Base-by-base conservation (phyloP, 2,113 vertebrate species). In the Hiodon tergisus region DNA sequence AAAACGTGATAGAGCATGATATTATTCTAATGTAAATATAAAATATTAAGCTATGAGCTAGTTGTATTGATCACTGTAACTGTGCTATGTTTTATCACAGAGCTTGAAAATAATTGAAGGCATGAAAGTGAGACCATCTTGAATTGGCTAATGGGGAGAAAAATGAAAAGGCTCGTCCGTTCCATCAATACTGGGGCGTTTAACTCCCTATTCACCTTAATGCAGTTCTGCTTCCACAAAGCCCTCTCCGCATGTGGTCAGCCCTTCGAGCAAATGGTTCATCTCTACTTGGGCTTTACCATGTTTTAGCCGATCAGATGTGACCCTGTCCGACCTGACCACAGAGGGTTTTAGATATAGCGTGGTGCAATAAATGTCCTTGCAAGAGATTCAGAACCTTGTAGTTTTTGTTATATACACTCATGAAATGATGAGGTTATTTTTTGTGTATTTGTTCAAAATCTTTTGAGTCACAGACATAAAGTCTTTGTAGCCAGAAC, bases 141-240 rank as follows among this genome's bases (percentile, higher is more conserved):
- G 72, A 53, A 65, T 76, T 67, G 58, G 61, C 58, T 71, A 65
- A 59, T 72, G 63, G 69, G 62, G 63, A 70, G 71, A 78, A 50
- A 72, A 58, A 14, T 63, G 77, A 11, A 31, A 67, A 76, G 31
- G 17, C 74, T 13, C 63, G 59, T 51, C 16, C 61, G 51, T 8
- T 72, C 67, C 57, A 55, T 70, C 72, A 74, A 48, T 74, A 31
- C 31, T 31, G 31, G 1, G 2, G 2, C 53, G 71, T 52, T 78
- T 79, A 71, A 82, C 71, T 67, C 47, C 69, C 51, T 67, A 61
- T 83, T 86, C 53, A 80, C 75, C 77, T 74, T 75, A 81, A 77
- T 78, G 67, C 65, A 79, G 75, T 80, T 81, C 79, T 66, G 47
- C 67, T 71, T 76, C 74, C 80, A 68, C 71, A 72, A 74, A 14